These are phyloP conservation scores for Tachypleus tridentatus DNA, from an alignment of 1,140 invertebrate genomes.

Conservation along the genomic window DNA sequence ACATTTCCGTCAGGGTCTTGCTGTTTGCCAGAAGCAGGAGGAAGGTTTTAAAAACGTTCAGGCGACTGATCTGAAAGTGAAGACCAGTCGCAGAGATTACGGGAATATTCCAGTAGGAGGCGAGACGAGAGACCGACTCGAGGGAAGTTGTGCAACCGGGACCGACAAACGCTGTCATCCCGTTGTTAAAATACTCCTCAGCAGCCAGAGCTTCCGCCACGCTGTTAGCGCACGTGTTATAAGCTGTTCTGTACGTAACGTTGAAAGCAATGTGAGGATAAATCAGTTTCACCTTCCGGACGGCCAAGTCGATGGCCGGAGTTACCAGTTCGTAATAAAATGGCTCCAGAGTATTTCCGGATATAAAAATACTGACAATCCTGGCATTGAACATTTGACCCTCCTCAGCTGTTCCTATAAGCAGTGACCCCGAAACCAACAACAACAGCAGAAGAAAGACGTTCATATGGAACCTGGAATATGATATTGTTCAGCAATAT, in stretches of 20 bases:
- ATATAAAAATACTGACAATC: too few species aligned
- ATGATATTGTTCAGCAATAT: too few species aligned
- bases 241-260: constrained; percentile 10
- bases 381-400: too few species aligned
- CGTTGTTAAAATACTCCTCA: constrained; percentile 17
- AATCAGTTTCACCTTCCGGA: constrained; percentile 3
- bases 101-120: constrained; percentile 76
- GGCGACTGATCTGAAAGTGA: constrained; percentile 59
- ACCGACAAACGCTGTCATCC: constrained; percentile 24
- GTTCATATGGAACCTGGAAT: too few species aligned
- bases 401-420: too few species aligned
- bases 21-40: constrained; percentile 62
- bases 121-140: constrained; percentile 67
- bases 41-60: constrained; percentile 68
- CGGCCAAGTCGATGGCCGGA: constrained; percentile 6
- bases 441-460: too few species aligned
- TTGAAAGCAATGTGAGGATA: constrained; percentile 15
- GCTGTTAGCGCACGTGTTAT: constrained; percentile 9
- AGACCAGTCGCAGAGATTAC: constrained; percentile 59
- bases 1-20: constrained; percentile 62
- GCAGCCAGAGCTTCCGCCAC: constrained; percentile 11
- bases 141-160: constrained; percentile 61
- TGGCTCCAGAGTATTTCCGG: too few species aligned
- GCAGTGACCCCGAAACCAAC: too few species aligned
- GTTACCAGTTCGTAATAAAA: constrained; percentile 9